phyloP scores from a whole-genome alignment of 2,113 vertebrate genomes.

The Sterna hirundo region DNA sequence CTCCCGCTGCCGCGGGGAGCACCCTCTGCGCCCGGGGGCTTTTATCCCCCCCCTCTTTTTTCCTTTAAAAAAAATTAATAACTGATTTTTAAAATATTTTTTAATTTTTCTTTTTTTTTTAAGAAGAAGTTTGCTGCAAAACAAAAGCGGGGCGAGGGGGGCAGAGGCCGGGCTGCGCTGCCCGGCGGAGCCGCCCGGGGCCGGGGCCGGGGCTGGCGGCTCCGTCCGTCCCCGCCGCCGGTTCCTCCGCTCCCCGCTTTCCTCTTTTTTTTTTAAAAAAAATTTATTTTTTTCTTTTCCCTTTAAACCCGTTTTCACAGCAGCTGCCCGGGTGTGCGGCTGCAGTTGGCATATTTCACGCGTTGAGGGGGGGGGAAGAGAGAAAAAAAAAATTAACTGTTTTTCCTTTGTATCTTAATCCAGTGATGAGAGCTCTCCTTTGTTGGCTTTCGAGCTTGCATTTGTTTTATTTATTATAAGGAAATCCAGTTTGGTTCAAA shows the following conservation, averaged over 20 bases:
- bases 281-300: neutral
- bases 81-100: no score
- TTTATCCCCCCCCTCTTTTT: neutral
- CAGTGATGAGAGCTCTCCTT: slow-evolving; percentile 40
- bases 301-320: neutral
- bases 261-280: neutral
- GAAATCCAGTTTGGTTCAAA: slow-evolving; percentile 72
- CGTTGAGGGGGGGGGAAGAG: neutral
- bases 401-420: slow-evolving; percentile 63
- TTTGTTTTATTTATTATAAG: slow-evolving; percentile 69
- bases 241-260: neutral
- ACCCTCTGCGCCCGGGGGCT: neutral
- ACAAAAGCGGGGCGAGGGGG: neutral
- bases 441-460: slow-evolving; percentile 54
- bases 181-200: neutral
- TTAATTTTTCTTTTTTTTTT: neutral
- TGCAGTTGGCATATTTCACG: slow-evolving; percentile 42
- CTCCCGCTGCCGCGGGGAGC: neutral
- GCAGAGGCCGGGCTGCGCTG: neutral
- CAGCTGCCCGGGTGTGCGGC: slow-evolving; percentile 22
- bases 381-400: slow-evolving; percentile 54
- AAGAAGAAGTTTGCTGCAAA: neutral
- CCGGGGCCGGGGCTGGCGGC: neutral
- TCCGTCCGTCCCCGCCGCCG: neutral
- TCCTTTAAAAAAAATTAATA: neutral